Base-by-base conservation (phyloP, 2,888 invertebrate genomes). In the Argyra leucocephala region DNA sequence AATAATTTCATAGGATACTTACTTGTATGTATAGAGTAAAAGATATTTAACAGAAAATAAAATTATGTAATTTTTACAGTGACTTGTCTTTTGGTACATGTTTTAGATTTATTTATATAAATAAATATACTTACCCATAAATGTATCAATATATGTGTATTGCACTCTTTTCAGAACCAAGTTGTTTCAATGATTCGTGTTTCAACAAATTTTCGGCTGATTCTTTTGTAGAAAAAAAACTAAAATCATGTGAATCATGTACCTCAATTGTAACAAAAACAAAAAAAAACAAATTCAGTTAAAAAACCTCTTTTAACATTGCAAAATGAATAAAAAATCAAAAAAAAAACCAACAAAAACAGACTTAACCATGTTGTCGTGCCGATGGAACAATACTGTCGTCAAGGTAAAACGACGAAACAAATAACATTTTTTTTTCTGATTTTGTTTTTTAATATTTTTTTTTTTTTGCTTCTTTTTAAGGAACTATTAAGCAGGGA, bases 201-300 rank as follows among this genome's bases (percentile, higher is more conserved):
- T n/a, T n/a, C n/a, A 48, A 48, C 48, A 48, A 48, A 48, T 48
- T 48, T 48, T 48, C 48, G 48, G 48, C 48, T 48, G 48, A 48
- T 48, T 48, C n/a, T n/a, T 48, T 48, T 48, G 15, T 48, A 48
- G 48, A 48, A 48, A 48, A 48, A 48, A 48, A 48, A 48, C 18
- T 48, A 15, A 48, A 48, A 48, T 48, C 48, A 48, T 48, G 48
- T 48, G 48, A 9, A 48, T 48, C 48, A 48, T 48, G 48, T n/a
- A 48, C 48, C 18, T 48, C 48, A 48, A 48, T 15, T 1, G 7
- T 15, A 15, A 10, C 7, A 10, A 48, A 48, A 48, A 48, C 4
- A 48, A 48, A 48, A 31, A 7, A 31, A 31, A 31, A 5, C 31
- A n/a, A 12, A 12, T 6, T 10, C 31, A 31, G 31, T 31, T n/a